Evolutionary conservation across 2,888 invertebrate genomes (phyloP).

Genomic region (Rhopalosiphum nymphaeae): DNA sequence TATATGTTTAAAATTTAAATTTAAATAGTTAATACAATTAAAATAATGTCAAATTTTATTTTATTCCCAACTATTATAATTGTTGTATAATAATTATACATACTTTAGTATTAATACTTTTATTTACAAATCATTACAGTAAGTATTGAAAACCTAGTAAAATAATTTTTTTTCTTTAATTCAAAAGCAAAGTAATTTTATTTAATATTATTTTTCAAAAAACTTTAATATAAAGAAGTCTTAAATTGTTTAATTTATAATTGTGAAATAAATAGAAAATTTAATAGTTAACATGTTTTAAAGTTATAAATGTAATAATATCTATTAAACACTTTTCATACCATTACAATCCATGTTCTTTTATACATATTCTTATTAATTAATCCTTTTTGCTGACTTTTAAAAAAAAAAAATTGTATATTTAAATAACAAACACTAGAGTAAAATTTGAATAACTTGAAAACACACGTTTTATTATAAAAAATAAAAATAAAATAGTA

Average conservation of each 20-base stretch:
- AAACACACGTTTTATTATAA: not conserved
- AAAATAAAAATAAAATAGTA: not conserved
- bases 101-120: not conserved
- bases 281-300: not conserved
- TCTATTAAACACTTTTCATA: slow-evolving; percentile 2
- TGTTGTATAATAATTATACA: not conserved
- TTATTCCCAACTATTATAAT: not conserved
- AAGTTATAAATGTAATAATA: not conserved
- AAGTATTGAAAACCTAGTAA: not conserved
- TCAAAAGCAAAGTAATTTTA: not conserved
- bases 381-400: not conserved
- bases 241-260: not conserved
- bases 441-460: not conserved
- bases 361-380: slow-evolving; percentile 21
- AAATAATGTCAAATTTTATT: not conserved
- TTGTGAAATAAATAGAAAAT: not conserved
- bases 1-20: not conserved
- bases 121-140: not conserved
- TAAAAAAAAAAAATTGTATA: not conserved
- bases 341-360: not conserved
- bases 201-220: not conserved
- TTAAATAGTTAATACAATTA: not conserved
- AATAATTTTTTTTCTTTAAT: not conserved
- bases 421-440: not conserved
- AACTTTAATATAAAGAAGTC: not conserved